Conservation (phyloP, 2,888 invertebrate species). For the Chromoteleia sp. region DNA sequence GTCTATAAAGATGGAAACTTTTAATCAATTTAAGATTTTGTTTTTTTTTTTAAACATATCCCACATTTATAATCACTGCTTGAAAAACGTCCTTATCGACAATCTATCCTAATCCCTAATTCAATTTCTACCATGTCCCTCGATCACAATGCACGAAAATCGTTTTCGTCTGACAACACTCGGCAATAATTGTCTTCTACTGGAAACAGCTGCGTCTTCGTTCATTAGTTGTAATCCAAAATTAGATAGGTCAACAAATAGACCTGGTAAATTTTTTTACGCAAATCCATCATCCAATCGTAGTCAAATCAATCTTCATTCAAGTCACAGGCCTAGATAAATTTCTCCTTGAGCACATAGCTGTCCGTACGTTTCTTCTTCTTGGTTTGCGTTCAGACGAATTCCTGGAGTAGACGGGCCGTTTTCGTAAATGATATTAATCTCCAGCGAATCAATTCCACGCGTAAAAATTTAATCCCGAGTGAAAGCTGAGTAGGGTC, state of each 20-base stretch:
- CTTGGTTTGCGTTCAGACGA: slow-evolving; percentile 16
- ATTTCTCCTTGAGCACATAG: slow-evolving; percentile 24
- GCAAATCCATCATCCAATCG: slow-evolving; percentile 49
- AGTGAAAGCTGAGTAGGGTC: slow-evolving; percentile 67
- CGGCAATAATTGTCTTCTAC: slow-evolving; percentile 19
- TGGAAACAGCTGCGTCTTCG: slow-evolving; percentile 35
- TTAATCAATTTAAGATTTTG: too few relatives aligned
- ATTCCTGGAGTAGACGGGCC: slow-evolving; percentile 40
- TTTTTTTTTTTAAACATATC: too few relatives aligned
- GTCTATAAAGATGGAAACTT: too few relatives aligned
- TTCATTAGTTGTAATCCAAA: slow-evolving; percentile 48
- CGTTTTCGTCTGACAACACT: slow-evolving; percentile 21
- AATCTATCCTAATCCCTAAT: too few relatives aligned
- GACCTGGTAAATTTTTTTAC: slow-evolving; percentile 27
- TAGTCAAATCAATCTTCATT: slow-evolving; percentile 59
- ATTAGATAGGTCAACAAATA: slow-evolving; percentile 38
- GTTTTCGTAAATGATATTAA: slow-evolving; percentile 63
- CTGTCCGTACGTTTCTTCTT: slow-evolving; percentile 34
- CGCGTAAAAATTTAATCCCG: slow-evolving; percentile 56
- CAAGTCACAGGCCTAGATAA: slow-evolving; percentile 43
- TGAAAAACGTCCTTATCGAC: too few relatives aligned
- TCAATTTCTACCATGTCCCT: too few relatives aligned
- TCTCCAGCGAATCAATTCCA: slow-evolving; percentile 62
- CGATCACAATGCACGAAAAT: too few relatives aligned
- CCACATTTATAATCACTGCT: too few relatives aligned